Base-by-base conservation (phyloP, 2,888 invertebrate species). In the Orthosia gothica region DNA sequence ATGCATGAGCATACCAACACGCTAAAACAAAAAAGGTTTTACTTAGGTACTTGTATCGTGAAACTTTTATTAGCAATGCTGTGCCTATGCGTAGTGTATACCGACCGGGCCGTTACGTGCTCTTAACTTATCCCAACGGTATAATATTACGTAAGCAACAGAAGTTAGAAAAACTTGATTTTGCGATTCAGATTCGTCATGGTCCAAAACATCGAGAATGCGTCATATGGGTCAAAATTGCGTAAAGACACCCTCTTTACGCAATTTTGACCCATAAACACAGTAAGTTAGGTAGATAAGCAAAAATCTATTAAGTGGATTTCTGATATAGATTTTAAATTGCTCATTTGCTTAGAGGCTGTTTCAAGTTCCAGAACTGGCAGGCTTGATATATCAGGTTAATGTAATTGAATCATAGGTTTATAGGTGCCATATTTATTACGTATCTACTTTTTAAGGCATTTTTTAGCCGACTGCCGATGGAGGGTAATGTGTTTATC, bases 171-270 rank as follows among this genome's bases (percentile, higher is more conserved):
- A 75, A 71, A 50, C 54, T 50, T 45, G 49, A 61, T 71, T 65
- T 71, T 32, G 32, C 45, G 32, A 50, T 50, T 47, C 2, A 12
- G 9, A 55, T 65, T 65, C 15, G 59, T 78, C 55, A 79, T 57
- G 61, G 50, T 54, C 45, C n/a, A 79, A 77, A 65, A 72, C 45
- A 5, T 72, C n/a, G 18, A 54, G 18, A 50, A 50, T 64, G 18
- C 20, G n/a, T n/a, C n/a, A n/a, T n/a, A n/a, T n/a, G 16, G 15
- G 18, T 32, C 47, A 23, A 23, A 40, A 58, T 7, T n/a, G n/a
- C n/a, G n/a, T n/a, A n/a, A n/a, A n/a, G n/a, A n/a, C n/a, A n/a
- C n/a, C n/a, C n/a, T n/a, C n/a, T 1, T 62, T 1, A 23, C 26
- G 15, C 26, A 26, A 26, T 32, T 71, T 15, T 58, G 40, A 5